Base-by-base conservation (phyloP, 2,113 vertebrate genomes). In the Corythornis madagascariensis region DNA sequence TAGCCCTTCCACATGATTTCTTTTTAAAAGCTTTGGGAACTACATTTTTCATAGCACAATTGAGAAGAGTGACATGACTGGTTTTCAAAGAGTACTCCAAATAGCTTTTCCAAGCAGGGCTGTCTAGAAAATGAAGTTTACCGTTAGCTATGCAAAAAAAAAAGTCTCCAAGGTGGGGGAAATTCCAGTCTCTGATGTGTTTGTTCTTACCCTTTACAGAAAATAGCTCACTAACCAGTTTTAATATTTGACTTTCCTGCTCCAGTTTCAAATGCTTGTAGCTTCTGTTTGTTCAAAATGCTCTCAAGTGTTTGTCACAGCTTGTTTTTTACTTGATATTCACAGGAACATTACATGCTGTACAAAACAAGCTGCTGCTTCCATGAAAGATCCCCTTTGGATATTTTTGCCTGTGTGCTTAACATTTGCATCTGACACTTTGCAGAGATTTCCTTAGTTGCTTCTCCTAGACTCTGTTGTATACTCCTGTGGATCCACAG, bases 341-440 rank as follows among this genome's bases (percentile, higher is more conserved):
- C 77, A 65, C 85, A 85, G 89, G 93, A 93, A 91, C 71, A 29
- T 77, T 80, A 73, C 33, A 83, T 79, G 67, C 93, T 76, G 78
- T 92, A 92, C 94, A 79, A 80, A 93, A 85, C 93, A 95, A 79
- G 94, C 75, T 94, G 91, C 67, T 92, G 82, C 85, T 80, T 83
- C 90, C 55, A 33, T 72, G 31, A 76, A 91, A 80, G 31, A 38
- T 63, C n/a, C 74, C 71, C 56, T 87, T 73, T 55, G 71, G 82
- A 65, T 87, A 45, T 89, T 92, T 93, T 89, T 79, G 61, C 71
- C 61, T 48, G 29, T 82, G 14, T 48, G 19, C n/a, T 85, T 87
- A 78, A 66, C 64, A 59, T 93, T 94, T 88, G 63, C 74, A 55
- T 93, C 55, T 82, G 71, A 48, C 45, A 65, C 50, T 83, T 88